Evolutionary conservation across 2,888 invertebrate species (phyloP).

Genomic region (Scelioninae gen. 1): DNA sequence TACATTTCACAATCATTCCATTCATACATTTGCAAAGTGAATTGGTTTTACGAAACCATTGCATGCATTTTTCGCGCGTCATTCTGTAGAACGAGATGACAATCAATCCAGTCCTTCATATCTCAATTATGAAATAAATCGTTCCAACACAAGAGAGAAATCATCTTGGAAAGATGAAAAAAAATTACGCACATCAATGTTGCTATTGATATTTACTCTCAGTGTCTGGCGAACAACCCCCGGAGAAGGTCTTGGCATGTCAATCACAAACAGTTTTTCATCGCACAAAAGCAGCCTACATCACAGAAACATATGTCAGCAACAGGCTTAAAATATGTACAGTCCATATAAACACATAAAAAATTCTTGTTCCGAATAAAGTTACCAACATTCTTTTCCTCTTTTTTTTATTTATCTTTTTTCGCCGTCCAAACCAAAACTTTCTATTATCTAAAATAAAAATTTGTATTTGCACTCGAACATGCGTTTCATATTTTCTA

Average conservation of each 20-base stretch:
- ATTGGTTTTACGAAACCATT: not conserved
- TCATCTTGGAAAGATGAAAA: slow-evolving; percentile 9
- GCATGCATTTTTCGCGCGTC: slow-evolving; percentile 13
- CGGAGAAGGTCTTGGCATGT: slow-evolving; percentile 24
- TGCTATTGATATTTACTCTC: slow-evolving; percentile 47
- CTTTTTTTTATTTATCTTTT: no score
- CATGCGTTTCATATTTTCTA: no score
- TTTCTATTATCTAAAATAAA: no score
- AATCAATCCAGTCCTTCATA: slow-evolving; percentile 41
- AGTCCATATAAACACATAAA: not conserved
- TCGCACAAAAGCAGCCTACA: slow-evolving; percentile 9
- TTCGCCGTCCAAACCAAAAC: no score
- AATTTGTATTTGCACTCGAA: no score
- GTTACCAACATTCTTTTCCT: no score
- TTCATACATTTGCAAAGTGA: not conserved
- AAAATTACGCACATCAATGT: slow-evolving; percentile 43
- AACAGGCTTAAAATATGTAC: slow-evolving; percentile 35
- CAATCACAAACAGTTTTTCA: slow-evolving; percentile 41
- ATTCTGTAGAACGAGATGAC: slow-evolving; percentile 11
- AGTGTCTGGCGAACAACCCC: slow-evolving; percentile 39
- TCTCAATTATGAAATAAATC: slow-evolving; percentile 47
- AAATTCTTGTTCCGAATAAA: not conserved
- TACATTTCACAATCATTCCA: not conserved
- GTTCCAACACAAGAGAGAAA: slow-evolving; percentile 22
- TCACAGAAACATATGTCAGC: slow-evolving; percentile 26